These are phyloP conservation scores for Sula dactylatra DNA, from an alignment of 2,113 vertebrate genomes.

Conservation along the genomic window DNA sequence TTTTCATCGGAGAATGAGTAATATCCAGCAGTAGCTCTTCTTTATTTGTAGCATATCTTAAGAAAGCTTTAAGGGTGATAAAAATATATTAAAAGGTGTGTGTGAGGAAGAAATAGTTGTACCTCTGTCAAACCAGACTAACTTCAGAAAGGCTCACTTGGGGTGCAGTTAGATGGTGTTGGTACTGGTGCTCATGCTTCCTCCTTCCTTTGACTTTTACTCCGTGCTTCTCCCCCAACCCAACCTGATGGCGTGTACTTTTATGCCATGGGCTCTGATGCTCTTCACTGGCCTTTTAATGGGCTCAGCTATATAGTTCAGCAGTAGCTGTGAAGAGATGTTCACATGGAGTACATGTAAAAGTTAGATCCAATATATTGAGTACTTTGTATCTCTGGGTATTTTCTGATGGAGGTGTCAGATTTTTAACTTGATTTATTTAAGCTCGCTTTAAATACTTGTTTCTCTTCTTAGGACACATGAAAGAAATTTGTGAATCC, in stretches of 20 bases:
- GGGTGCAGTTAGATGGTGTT: not conserved
- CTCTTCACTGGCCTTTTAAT: not conserved
- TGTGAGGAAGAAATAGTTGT: not conserved
- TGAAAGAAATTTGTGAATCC: not conserved
- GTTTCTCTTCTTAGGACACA: not conserved
- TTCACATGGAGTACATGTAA: accelerated
- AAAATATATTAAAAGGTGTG: not conserved
- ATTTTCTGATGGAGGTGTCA: not conserved
- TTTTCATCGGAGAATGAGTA: not conserved
- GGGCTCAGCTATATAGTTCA: not conserved
- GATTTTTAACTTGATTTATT: not conserved
- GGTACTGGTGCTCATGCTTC: not conserved
- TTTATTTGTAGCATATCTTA: not conserved
- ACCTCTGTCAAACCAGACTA: not conserved
- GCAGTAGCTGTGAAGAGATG: not conserved
- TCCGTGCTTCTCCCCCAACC: not conserved
- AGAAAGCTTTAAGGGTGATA: not conserved
- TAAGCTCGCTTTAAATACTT: not conserved
- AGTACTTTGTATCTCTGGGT: not conserved
- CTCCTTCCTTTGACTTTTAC: not conserved
- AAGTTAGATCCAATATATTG: accelerated
- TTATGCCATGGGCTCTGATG: not conserved
- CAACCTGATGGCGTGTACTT: accelerated
- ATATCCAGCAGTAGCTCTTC: not conserved
- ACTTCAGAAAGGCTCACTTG: not conserved